Evolutionary conservation across 92 coral and sea anemone species (phyloP), one percentile per base, ranked within the genome.

Genomic region (Muricea muricata): DNA sequence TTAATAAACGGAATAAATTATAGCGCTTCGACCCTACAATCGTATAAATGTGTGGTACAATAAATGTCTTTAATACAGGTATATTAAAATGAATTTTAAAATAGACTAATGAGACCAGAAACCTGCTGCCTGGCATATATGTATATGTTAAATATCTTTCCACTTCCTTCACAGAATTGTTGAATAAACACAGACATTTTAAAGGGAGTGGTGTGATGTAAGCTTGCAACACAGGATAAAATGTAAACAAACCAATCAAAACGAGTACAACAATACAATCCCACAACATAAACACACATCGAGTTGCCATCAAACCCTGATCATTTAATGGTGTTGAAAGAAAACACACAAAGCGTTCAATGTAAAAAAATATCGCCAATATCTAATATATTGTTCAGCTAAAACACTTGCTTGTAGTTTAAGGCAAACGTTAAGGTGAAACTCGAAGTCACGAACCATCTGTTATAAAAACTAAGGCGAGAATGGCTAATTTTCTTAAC

Each of bases 241-340:
- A 63, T 63, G 70, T 63, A 63, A 63, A 63, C 70, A 63, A 63
- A 63, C 18, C 35, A 15, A 25, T 28, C n/a, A 63, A 63, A 63
- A n/a, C n/a, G n/a, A n/a, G 70, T 23, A 23, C 10, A 63, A 10
- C 37, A 15, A 63, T 28, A 63, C 70, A 63, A 63, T 28, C 70
- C n/a, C 34, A 25, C 28, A 63, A 17, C 37, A 28, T 63, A 15
- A 63, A 63, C 37, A 63, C 18, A 30, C 34, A 28, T 28, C 10
- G 37, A 32, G 12, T 20, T 32, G 30, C 70, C 28, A 63, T 63
- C 70, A 28, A 63, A 24, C 33, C n/a, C n/a, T n/a, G n/a, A 32
- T 17, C 70, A 63, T 63, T 32, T 15, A 28, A 28, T n/a, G n/a
- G n/a, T n/a, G n/a, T n/a, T n/a, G n/a, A n/a, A n/a, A n/a, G n/a